phyloP scores from a whole-genome alignment of 1,140 invertebrate species.

The Medauroidea extradentata region DNA sequence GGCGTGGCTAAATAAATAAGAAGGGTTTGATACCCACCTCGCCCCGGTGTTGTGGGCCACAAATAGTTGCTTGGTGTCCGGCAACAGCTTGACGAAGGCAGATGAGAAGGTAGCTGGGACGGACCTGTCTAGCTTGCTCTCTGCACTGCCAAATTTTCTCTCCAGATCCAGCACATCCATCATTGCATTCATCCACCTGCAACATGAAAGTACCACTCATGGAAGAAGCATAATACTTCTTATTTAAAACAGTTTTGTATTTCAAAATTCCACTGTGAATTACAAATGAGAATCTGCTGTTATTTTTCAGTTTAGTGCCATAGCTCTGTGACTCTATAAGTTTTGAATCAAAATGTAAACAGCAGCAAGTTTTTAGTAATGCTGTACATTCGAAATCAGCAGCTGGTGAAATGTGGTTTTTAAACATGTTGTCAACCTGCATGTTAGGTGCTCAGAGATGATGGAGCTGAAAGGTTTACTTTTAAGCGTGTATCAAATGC shows the following conservation, averaged over 20 bases:
- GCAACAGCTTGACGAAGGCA: constrained; percentile 56
- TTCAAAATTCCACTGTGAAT: not conserved
- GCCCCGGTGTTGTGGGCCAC: constrained; percentile 66
- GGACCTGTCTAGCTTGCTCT: not conserved
- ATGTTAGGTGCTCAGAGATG: too few relatives aligned
- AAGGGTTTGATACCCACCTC: constrained; percentile 48
- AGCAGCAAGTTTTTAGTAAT: too few relatives aligned
- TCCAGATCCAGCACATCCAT: constrained; percentile 74
- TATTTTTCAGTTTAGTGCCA: too few relatives aligned
- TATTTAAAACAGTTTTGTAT: not conserved
- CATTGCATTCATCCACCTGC: constrained; percentile 62
- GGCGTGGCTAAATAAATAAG: too few relatives aligned
- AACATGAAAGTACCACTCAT: not conserved
- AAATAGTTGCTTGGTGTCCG: constrained; percentile 50
- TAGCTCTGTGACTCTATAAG: too few relatives aligned
- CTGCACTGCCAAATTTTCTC: constrained; percentile 33
- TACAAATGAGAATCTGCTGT: not conserved
- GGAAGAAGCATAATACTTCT: not conserved
- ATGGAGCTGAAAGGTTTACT: too few relatives aligned
- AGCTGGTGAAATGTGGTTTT: too few relatives aligned
- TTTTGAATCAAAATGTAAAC: too few relatives aligned
- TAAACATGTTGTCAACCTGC: too few relatives aligned
- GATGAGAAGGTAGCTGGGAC: constrained; percentile 46
- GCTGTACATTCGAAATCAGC: too few relatives aligned
- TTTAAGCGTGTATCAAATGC: too few relatives aligned